Conservation (phyloP, 2,888 invertebrate genomes). For the Phortica magna region DNA sequence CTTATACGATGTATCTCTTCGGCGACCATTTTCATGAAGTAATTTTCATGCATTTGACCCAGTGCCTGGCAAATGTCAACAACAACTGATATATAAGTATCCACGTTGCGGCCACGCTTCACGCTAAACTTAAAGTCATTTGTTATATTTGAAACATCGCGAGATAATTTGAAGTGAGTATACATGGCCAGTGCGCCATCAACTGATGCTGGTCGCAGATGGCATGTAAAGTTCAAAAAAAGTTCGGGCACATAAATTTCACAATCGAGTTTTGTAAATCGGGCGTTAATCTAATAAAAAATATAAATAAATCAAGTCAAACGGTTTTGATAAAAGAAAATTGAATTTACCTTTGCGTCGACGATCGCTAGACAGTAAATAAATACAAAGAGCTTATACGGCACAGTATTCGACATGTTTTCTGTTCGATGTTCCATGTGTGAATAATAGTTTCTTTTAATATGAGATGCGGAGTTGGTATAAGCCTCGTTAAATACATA, state of each 20-base stretch:
- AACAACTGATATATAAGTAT: not conserved
- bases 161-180: not conserved
- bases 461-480: too few species aligned
- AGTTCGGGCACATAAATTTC: constrained; percentile 12
- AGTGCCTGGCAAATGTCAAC: constrained; percentile 28
- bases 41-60: constrained; percentile 22
- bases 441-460: too few species aligned
- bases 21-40: constrained; percentile 17
- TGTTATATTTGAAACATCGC: constrained; percentile 20
- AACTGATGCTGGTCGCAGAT: not conserved
- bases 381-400: too few species aligned
- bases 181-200: constrained; percentile 1
- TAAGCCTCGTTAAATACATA: too few species aligned
- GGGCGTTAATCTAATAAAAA: not conserved
- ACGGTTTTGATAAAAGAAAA: too few species aligned
- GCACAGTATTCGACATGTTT: too few species aligned
- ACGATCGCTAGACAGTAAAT: too few species aligned
- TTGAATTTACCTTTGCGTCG: too few species aligned
- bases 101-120: not conserved
- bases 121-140: not conserved
- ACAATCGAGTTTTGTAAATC: constrained; percentile 27
- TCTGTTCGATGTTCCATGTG: too few species aligned
- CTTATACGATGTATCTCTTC: not conserved
- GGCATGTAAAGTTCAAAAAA: constrained; percentile 8
- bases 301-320: not conserved